These are phyloP conservation scores for Falco rusticolus DNA, from an alignment of 2,797 vertebrate genomes.

Conservation along the genomic window DNA sequence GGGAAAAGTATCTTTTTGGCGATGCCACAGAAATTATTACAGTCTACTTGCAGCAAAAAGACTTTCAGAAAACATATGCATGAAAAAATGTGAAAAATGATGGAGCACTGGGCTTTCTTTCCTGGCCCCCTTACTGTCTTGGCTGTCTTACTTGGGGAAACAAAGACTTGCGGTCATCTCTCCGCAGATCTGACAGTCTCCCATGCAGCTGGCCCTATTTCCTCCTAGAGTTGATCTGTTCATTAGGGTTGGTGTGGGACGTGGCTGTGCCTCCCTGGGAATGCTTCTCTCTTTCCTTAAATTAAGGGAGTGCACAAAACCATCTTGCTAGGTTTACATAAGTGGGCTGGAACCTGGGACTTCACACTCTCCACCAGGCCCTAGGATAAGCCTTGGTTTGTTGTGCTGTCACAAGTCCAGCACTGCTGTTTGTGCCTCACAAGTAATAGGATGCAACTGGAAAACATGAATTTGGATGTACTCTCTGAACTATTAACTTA, in stretches of 20 bases:
- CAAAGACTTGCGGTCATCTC: not conserved
- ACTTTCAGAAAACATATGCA: not conserved
- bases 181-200: not conserved
- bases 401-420: not conserved
- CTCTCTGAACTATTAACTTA: not conserved
- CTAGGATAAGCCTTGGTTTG: not conserved
- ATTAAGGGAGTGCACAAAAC: not conserved
- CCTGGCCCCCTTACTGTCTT: not conserved
- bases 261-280: not conserved
- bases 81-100: not conserved
- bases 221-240: not conserved
- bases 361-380: not conserved
- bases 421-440: not conserved
- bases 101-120: not conserved
- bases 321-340: rapidly evolving
- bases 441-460: not conserved
- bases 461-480: not conserved
- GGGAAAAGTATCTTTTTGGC: not conserved
- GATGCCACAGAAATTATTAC: not conserved
- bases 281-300: not conserved
- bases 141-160: not conserved
- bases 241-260: not conserved
- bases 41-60: not conserved
- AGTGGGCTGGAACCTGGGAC: not conserved
- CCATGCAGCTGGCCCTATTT: not conserved